A percentile compares a stretch with the other conserved stretches of the same genome.
Evolutionary conservation across 2,888 invertebrate species (phyloP).

Genomic region (Megastigmus dorsalis): DNA sequence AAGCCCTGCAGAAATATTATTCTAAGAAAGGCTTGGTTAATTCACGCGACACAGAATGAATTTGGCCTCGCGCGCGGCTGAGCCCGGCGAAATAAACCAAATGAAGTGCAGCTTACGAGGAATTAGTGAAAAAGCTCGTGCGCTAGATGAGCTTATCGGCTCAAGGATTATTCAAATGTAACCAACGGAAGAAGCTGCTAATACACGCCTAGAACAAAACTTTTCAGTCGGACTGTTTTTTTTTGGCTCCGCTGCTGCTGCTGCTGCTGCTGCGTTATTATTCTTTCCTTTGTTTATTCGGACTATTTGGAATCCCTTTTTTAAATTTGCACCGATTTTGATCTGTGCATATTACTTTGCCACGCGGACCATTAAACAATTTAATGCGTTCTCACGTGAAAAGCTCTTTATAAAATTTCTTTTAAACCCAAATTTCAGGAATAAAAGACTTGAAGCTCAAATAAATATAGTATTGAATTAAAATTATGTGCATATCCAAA

Average conservation of each 20-base stretch:
- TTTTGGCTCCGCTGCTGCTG: neutral
- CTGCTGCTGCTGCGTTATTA: neutral
- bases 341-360: no score
- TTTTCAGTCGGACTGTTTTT: neutral
- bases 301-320: no score
- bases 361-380: no score
- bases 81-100: conserved; percentile 30
- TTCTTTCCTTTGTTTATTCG: neutral
- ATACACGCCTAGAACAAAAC: conserved; percentile 13
- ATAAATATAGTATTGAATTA: no score
- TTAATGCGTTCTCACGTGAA: no score
- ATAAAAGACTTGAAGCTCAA: no score
- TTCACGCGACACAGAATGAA: conserved; percentile 19
- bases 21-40: no score
- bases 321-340: no score
- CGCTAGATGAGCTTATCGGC: conserved; percentile 60
- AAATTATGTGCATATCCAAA: no score
- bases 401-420: no score
- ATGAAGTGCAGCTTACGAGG: conserved; percentile 40
- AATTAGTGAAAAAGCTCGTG: conserved; percentile 45
- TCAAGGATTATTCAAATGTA: conserved; percentile 60
- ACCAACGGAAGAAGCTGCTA: conserved; percentile 52
- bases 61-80: neutral
- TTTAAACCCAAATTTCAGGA: neutral
- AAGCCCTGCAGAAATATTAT: neutral